phyloP scores from a whole-genome alignment of 2,797 vertebrate genomes.

The Chaunax sp. region DNA sequence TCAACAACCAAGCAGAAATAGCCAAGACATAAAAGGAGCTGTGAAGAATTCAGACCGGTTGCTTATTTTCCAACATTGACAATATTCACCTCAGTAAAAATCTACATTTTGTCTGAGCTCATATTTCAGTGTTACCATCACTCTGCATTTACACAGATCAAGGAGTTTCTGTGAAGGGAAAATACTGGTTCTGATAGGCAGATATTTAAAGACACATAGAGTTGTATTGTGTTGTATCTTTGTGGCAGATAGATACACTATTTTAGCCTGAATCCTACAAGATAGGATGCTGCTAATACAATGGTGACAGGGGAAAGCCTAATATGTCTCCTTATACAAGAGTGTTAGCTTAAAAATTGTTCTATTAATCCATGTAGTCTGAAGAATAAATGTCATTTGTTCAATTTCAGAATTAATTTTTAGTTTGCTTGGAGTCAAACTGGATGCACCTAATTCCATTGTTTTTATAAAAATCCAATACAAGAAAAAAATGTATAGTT shows the following conservation, averaged over 20 bases:
- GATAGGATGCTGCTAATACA: neutral
- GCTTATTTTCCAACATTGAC: conserved; percentile 60
- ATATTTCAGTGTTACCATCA: conserved; percentile 14
- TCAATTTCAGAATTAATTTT: conserved; percentile 1
- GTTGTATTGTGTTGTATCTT: conserved; percentile 3
- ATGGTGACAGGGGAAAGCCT: neutral
- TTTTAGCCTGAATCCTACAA: neutral
- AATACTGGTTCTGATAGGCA: conserved; percentile 5
- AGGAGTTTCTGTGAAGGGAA: conserved; percentile 18
- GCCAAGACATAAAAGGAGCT: conserved; percentile 57
- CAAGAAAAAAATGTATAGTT: conserved; percentile 13
- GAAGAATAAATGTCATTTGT: neutral
- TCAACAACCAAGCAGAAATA: conserved; percentile 69
- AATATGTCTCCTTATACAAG: neutral
- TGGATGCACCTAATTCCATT: neutral
- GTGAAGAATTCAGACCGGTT: conserved; percentile 54
- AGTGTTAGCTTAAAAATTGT: conserved; percentile 2
- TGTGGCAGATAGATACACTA: conserved; percentile 4
- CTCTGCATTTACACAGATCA: conserved; percentile 38
- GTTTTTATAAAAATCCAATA: conserved; percentile 22
- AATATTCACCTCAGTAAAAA: conserved; percentile 45
- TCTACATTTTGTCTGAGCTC: conserved; percentile 21
- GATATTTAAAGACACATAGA: conserved; percentile 11
- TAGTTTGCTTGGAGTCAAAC: neutral
- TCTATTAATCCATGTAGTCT: conserved; percentile 6